Base-by-base conservation (phyloP, 2,888 invertebrate genomes). In the Rhynchonema sp. region DNA sequence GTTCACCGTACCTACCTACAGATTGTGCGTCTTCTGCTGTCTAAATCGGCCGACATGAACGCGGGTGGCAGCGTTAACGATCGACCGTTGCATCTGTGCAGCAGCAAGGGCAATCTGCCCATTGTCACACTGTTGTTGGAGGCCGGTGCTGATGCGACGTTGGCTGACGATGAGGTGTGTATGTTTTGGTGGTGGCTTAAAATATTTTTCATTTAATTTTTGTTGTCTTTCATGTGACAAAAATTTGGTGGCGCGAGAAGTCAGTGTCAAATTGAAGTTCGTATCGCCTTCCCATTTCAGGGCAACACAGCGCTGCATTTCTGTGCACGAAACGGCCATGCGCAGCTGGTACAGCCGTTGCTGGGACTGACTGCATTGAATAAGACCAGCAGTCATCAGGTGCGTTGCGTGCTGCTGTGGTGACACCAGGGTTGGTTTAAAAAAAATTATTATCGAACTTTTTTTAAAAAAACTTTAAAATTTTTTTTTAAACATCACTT, bases 231-330 rank as follows among this genome's bases (percentile, higher is more conserved):
- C n/a, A n/a, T n/a, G n/a, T n/a, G n/a, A n/a, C n/a, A n/a, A n/a
- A n/a, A n/a, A n/a, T n/a, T n/a, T n/a, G n/a, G n/a, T n/a, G n/a
- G n/a, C n/a, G n/a, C n/a, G n/a, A n/a, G n/a, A n/a, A n/a, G n/a
- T n/a, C n/a, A n/a, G n/a, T n/a, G n/a, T n/a, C 38, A 38, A 38
- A 20, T 38, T 38, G 23, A 54, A 54, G 13, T 52, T n/a, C 27
- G 22, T 60, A 22, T 1, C 46, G 9, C 13, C 13, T 58, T 1
- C 25, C 2, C 17, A 25, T 49, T 38, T 64, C 77, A 77, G 64
- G 75, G 75, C 46, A 76, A 77, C 65, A 68, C 71, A 6, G 71
- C 76, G 0, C 67, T 77, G 2, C 77, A 77, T 65, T 77, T 76
- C 66, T 74, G 75, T 60, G 73, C 75, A 60, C 74, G 74, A 62